A percentile compares a stretch with the other conserved stretches of the same genome.
phyloP scores from a whole-genome alignment of 2,797 vertebrate species.

The Oophaga sylvatica region DNA sequence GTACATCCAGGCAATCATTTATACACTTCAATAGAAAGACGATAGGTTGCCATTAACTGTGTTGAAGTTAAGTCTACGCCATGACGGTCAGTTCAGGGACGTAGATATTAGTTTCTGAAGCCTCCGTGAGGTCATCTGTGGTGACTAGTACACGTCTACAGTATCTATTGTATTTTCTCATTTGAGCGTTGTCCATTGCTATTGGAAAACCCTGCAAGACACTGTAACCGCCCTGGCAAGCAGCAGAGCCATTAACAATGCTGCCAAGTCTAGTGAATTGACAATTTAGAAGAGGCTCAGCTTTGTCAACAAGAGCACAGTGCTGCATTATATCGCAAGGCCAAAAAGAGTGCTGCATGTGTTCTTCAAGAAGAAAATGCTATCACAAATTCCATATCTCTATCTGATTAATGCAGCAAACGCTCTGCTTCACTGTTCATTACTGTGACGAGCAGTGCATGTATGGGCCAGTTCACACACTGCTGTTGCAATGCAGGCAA shows the following conservation, averaged over 20 bases:
- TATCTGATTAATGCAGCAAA: conserved; percentile 24
- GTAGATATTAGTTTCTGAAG: not conserved
- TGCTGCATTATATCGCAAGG: conserved; percentile 41
- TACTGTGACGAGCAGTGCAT: conserved; percentile 19
- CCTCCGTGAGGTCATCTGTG: not conserved
- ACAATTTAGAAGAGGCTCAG: conserved; percentile 38
- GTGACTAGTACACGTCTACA: not conserved
- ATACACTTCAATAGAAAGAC: not conserved
- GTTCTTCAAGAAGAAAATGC: conserved; percentile 18
- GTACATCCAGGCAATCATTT: not conserved
- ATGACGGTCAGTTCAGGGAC: not conserved
- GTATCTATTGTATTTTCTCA: conserved; percentile 7
- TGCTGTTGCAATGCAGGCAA: not conserved
- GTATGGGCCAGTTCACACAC: not conserved
- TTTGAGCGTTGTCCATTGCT: not conserved
- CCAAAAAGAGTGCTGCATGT: conserved; percentile 12
- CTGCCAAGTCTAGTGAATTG: conserved; percentile 47
- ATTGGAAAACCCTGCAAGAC: conserved; percentile 26
- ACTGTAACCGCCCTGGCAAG: conserved; percentile 31
- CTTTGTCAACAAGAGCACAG: conserved; percentile 47
- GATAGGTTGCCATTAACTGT: not conserved
- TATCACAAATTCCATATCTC: conserved; percentile 1
- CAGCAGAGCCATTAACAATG: conserved; percentile 2
- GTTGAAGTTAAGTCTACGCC: not conserved
- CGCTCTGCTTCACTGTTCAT: not conserved